These are phyloP conservation scores for Neodiprion fabricii DNA, from an alignment of 1,140 invertebrate species.

Conservation along the genomic window DNA sequence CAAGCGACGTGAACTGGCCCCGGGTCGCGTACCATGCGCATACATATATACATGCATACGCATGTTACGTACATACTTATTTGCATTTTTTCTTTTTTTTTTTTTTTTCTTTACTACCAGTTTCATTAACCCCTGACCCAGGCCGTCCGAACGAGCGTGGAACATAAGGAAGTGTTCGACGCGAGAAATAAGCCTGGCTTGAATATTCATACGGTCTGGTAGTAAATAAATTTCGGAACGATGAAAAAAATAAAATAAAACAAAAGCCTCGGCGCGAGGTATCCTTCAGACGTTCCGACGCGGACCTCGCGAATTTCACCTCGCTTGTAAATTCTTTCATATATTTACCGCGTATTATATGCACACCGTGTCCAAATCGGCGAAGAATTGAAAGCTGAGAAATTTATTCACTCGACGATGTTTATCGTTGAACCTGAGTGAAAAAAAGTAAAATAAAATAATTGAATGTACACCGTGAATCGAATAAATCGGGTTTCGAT, in stretches of 20 bases:
- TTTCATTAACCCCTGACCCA: slow-evolving; percentile 51
- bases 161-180: slow-evolving; percentile 40
- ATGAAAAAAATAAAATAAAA: slow-evolving; percentile 30
- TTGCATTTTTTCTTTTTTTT: slow-evolving; percentile 43
- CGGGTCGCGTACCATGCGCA: neutral
- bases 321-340: too few species aligned
- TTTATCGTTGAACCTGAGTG: too few species aligned
- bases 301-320: too few species aligned
- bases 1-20: too few species aligned
- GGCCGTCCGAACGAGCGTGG: slow-evolving; percentile 12
- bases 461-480: too few species aligned
- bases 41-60: neutral
- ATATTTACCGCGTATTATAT: too few species aligned
- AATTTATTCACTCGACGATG: too few species aligned
- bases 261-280: neutral
- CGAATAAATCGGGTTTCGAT: too few species aligned
- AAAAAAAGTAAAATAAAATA: too few species aligned
- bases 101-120: slow-evolving; percentile 39
- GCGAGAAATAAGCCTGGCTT: slow-evolving; percentile 42
- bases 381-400: too few species aligned
- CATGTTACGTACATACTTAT: slow-evolving; percentile 30
- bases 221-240: slow-evolving; percentile 40
- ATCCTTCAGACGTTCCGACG: too few species aligned
- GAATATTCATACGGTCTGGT: slow-evolving; percentile 45
- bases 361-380: too few species aligned